Evolutionary conservation across 2,113 vertebrate species (phyloP).

Genomic region (Pyrgilauda ruficollis): DNA sequence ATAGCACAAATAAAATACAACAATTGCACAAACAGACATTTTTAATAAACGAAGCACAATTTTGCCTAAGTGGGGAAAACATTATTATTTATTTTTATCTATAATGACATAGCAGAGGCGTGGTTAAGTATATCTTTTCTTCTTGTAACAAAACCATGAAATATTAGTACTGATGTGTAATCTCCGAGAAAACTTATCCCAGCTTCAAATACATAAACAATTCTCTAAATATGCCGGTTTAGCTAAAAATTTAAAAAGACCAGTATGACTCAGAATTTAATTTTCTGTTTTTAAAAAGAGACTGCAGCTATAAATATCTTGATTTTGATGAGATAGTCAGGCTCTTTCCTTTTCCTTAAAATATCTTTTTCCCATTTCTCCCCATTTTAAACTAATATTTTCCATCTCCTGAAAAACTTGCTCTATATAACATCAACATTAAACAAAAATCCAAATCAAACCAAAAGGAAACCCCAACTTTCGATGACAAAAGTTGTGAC

Average conservation of each 20-base stretch:
- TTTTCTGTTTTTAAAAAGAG: background rate
- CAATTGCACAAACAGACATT: background rate
- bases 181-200: background rate
- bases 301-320: background rate
- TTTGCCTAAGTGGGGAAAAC: background rate
- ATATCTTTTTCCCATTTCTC: background rate
- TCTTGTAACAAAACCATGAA: background rate
- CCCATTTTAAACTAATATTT: background rate
- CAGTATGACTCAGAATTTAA: background rate
- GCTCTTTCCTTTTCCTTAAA: background rate
- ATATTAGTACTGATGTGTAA: background rate
- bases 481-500: background rate
- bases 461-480: background rate
- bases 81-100: background rate
- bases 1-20: background rate
- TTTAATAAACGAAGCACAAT: background rate
- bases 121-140: background rate
- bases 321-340: background rate
- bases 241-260: background rate
- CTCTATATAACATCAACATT: fast-evolving
- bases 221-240: background rate
- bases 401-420: background rate
- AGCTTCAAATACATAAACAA: background rate
- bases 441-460: background rate
- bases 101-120: background rate